phyloP scores from a whole-genome alignment of 2,888 invertebrate genomes.

The Cephus pulcher region DNA sequence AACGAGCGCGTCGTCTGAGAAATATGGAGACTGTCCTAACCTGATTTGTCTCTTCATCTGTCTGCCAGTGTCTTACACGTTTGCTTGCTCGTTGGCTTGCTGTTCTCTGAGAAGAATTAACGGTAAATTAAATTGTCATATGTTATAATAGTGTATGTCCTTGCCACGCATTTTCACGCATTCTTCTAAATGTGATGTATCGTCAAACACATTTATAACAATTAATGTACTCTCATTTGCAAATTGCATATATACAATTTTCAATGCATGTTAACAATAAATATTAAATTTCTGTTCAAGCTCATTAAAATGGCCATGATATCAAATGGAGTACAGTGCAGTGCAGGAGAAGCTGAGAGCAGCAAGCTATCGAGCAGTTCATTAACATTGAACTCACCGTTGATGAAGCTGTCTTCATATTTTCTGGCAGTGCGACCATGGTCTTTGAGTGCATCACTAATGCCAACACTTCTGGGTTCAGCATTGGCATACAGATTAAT shows the following conservation, averaged over 20 bases:
- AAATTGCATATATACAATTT: neutral
- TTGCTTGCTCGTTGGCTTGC: neutral
- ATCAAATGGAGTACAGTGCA: slow-evolving; percentile 47
- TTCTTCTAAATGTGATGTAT: neutral
- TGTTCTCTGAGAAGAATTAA: neutral
- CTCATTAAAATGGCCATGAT: slow-evolving; percentile 33
- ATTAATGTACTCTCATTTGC: neutral
- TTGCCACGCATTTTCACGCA: neutral
- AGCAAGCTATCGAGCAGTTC: slow-evolving; percentile 26
- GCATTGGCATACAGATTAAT: slow-evolving; percentile 88
- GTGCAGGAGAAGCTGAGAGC: slow-evolving; percentile 29
- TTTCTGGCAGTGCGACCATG: slow-evolving; percentile 91
- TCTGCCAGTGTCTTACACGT: neutral
- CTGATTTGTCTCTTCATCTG: slow-evolving; percentile 15
- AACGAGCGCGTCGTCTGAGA: neutral
- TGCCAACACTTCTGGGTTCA: slow-evolving; percentile 91
- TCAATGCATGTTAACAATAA: neutral
- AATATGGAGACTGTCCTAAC: slow-evolving; percentile 44
- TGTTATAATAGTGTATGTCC: neutral
- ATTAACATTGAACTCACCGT: slow-evolving; percentile 64
- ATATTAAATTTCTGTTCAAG: neutral
- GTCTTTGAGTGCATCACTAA: slow-evolving; percentile 91
- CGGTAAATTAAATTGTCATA: neutral
- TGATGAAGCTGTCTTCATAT: slow-evolving; percentile 91
- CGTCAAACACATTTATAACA: neutral